Evolutionary conservation across 2,113 vertebrate genomes (phyloP), one percentile per base, ranked within the genome.

Genomic region (Poeciliopsis turrubarensis): DNA sequence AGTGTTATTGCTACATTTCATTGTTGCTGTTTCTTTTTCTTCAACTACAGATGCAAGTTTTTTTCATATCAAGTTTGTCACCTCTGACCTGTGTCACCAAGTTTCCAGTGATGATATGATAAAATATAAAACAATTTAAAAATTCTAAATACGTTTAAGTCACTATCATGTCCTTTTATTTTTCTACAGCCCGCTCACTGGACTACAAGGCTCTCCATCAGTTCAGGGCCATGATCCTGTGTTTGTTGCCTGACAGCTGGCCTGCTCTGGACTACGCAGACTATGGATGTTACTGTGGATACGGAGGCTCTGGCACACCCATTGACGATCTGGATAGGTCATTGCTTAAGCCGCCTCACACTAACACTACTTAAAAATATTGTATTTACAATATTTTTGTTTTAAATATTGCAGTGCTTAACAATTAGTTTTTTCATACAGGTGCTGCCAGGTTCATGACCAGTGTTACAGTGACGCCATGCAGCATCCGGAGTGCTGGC

Each of bases 261-360:
- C 96, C 97, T 0, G 0, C 63, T 14, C 8, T 92, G 0, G 92
- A 96, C 0, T 97, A 82, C 9, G 61, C 63, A 0, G 65, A 94
- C 93, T 98, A 97, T 0, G 97, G 97, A 84, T 98, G 96, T 86
- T 98, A 88, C 87, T 98, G 97, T 0, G 97, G 97, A 6, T 29
- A 89, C 8, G 97, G 96, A 9, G 97, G 96, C 75, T 93, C 91
- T 0, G 96, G 96, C 3, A 96, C 91, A 0, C 96, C 96, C 0
- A 93, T 97, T 81, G 97, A 98, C 1, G 86, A 95, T 0, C 89
- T 98, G 13, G 97, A 98, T 89, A 93, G 41, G 97, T 97, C 44
- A 30, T 1, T 1, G 65, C 32, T 79, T 14, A n/a, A 19, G 6
- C 54, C n/a, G 3, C 67, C 57, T 67, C 12, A 41, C 26, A n/a